A percentile compares a stretch with the other conserved stretches of the same genome.
Conservation (phyloP, 2,888 invertebrate genomes). For the Limnephilus lunatus region DNA sequence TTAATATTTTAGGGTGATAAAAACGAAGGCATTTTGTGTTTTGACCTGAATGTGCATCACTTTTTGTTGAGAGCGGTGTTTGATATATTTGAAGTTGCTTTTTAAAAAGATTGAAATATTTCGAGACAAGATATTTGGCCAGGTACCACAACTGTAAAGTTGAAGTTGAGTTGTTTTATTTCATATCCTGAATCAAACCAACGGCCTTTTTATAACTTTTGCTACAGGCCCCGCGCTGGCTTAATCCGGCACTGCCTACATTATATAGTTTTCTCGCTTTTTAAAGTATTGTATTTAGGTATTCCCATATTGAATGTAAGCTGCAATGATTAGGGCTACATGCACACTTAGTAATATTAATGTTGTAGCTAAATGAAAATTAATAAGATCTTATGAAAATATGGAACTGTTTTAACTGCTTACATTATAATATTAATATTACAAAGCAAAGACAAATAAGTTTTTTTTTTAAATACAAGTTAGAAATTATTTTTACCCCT, state of each 20-base stretch:
- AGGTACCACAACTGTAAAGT: too few species aligned
- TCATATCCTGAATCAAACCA: too few species aligned
- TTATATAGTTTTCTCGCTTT: not conserved
- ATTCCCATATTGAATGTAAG: not conserved
- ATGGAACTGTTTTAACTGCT: not conserved
- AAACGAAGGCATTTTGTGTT: too few species aligned
- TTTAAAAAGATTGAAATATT: too few species aligned
- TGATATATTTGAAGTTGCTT: too few species aligned
- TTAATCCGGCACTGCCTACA: not conserved
- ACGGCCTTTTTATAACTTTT: too few species aligned
- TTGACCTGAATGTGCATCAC: too few species aligned
- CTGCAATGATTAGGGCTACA: not conserved
- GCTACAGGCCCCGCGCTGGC: too few species aligned
- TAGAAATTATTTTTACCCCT: not conserved
- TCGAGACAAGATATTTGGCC: too few species aligned
- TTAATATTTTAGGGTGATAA: too few species aligned
- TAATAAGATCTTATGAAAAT: slow-evolving; percentile 2
- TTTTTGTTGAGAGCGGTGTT: too few species aligned
- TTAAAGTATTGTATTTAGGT: not conserved
- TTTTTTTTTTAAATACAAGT: not conserved
- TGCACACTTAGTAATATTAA: not conserved
- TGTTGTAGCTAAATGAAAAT: slow-evolving; percentile 2
- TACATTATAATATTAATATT: not conserved
- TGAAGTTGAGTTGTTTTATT: too few species aligned
- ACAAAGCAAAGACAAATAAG: not conserved